A percentile compares a stretch with the other conserved stretches of the same genome.
Evolutionary conservation across 2,113 vertebrate species (phyloP).

Genomic region (Larimichthys crocea): DNA sequence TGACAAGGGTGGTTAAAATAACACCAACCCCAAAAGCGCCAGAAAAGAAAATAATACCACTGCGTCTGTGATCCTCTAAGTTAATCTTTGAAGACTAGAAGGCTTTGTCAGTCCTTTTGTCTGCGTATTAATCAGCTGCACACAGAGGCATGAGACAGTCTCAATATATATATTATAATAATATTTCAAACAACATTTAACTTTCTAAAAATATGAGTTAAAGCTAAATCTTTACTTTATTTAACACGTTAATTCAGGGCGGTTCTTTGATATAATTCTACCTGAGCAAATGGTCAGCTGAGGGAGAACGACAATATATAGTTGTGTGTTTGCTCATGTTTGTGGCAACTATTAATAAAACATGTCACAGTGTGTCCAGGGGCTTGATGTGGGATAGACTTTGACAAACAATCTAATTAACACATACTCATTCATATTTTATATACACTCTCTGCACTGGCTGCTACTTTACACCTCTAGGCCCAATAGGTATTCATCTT

Average conservation of each 20-base stretch:
- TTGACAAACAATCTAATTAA: slow-evolving; percentile 52
- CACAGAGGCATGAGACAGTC: slow-evolving; percentile 9
- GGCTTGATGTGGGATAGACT: background rate
- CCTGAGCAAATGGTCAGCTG: background rate
- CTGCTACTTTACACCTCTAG: slow-evolving; percentile 24
- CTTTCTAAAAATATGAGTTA: slow-evolving; percentile 16
- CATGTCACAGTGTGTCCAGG: background rate
- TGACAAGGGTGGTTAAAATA: slow-evolving; percentile 69
- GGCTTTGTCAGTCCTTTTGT: slow-evolving; percentile 54
- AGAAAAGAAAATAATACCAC: slow-evolving; percentile 55
- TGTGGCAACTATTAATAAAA: slow-evolving; percentile 32
- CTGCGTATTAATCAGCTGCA: slow-evolving; percentile 53
- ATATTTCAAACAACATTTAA: slow-evolving; percentile 19
- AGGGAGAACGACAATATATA: too few relatives aligned
- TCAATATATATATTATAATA: slow-evolving; percentile 1
- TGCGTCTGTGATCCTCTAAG: slow-evolving; percentile 27
- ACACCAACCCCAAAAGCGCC: slow-evolving; percentile 36
- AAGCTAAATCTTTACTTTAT: background rate
- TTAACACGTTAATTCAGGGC: background rate
- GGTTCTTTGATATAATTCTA: background rate
- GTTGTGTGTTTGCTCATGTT: background rate
- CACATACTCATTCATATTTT: slow-evolving; percentile 54
- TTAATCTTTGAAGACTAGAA: slow-evolving; percentile 52
- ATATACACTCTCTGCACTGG: slow-evolving; percentile 9
- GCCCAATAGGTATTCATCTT: slow-evolving; percentile 20